These are phyloP conservation scores for Macrotus californicus DNA, from an alignment of 2,113 vertebrate genomes.

Conservation along the genomic window DNA sequence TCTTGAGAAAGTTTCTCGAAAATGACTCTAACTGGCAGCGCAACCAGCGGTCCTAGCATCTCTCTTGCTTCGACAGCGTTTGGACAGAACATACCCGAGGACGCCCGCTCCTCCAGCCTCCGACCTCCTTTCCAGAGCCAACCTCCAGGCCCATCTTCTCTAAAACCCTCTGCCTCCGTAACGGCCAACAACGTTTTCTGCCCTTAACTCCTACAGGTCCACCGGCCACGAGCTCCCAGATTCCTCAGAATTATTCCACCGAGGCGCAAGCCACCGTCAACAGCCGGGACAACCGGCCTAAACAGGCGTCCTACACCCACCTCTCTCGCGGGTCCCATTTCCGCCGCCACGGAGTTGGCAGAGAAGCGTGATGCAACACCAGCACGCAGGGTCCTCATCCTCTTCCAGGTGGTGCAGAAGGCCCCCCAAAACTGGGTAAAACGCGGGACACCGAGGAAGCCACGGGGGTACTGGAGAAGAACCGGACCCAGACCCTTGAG, in stretches of 20 bases:
- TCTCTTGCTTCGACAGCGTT: neutral
- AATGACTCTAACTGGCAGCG: neutral
- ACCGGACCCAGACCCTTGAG: rapidly evolving
- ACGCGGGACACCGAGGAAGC: neutral
- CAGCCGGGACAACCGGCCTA: too few relatives aligned
- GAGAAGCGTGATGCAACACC: neutral
- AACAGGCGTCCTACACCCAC: neutral
- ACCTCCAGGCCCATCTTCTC: neutral
- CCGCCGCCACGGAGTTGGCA: rapidly evolving
- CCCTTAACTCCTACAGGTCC: neutral
- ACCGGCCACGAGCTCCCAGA: neutral
- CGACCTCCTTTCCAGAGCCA: neutral
- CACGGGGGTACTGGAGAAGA: too few relatives aligned
- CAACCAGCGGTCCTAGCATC: rapidly evolving
- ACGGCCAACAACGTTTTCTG: neutral
- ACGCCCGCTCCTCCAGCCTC: neutral
- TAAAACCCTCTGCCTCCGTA: neutral
- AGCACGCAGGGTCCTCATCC: rapidly evolving
- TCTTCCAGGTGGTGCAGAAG: neutral
- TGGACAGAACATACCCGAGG: neutral
- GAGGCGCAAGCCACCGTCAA: neutral
- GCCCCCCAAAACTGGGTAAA: neutral
- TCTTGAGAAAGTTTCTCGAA: neutral
- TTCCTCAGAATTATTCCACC: neutral
- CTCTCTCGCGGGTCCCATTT: neutral